phyloP scores from a whole-genome alignment of 2,113 vertebrate genomes.

The Microtus oregoni region DNA sequence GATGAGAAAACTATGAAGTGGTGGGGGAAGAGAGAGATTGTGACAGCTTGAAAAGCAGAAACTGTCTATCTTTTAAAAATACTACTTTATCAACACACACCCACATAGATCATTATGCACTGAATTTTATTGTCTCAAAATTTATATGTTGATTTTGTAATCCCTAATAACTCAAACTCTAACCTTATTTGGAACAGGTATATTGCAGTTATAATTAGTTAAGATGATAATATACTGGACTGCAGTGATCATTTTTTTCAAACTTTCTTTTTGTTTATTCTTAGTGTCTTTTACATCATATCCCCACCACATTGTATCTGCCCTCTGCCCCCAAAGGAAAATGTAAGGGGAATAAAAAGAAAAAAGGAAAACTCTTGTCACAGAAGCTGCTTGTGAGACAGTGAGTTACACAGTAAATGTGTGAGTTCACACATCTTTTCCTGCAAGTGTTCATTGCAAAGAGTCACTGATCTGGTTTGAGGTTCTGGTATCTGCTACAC shows the following conservation, averaged over 20 bases:
- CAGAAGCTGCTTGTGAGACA: not conserved
- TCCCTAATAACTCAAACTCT: not conserved
- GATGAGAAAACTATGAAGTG: not conserved
- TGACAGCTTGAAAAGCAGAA: not conserved
- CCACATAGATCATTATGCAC: not conserved
- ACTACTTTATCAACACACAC: not conserved
- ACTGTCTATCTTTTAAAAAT: not conserved
- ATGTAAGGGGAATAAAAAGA: not conserved
- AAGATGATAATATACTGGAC: not conserved
- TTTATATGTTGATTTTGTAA: not conserved
- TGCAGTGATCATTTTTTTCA: not conserved
- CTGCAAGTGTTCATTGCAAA: not conserved
- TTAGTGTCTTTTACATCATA: not conserved
- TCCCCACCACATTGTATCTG: not conserved
- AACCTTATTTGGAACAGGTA: conserved; percentile 9
- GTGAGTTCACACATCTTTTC: not conserved
- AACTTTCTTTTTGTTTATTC: not conserved
- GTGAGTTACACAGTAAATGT: not conserved
- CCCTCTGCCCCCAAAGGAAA: not conserved
- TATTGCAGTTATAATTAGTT: not conserved
- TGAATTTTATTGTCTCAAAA: not conserved
- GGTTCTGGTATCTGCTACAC: not conserved
- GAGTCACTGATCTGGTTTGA: not conserved
- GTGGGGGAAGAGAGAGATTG: not conserved
- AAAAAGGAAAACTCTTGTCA: not conserved